Percentiles rank a stretch among this genome's conserved stretches.
Conservation (phyloP, 2,888 invertebrate species). For the Athalia cordata region DNA sequence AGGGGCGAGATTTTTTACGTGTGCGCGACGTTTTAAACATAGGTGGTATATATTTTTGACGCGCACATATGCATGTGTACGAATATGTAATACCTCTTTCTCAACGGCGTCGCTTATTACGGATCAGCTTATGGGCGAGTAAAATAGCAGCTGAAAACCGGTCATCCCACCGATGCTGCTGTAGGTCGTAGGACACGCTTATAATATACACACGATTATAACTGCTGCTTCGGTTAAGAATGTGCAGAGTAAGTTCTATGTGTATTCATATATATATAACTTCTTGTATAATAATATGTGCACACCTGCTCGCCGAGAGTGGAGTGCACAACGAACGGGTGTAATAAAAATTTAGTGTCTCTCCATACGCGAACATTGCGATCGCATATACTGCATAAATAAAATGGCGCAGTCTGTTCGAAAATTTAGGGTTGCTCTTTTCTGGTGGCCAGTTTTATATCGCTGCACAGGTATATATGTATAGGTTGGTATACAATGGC, state of each 20-base stretch:
- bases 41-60: too few species aligned
- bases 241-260: too few species aligned
- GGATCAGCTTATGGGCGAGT: slow-evolving; percentile 3
- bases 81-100: background rate
- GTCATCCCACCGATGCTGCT: slow-evolving; percentile 28
- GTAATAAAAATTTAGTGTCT: background rate
- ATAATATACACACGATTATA: too few species aligned
- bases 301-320: slow-evolving; percentile 25
- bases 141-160: slow-evolving; percentile 41
- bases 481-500: too few species aligned
- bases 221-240: too few species aligned
- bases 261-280: background rate
- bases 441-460: background rate
- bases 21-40: too few species aligned
- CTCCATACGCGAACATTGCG: background rate
- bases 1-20: too few species aligned
- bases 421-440: background rate
- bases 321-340: background rate
- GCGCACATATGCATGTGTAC: too few species aligned
- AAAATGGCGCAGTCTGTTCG: background rate
- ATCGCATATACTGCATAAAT: background rate
- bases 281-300: background rate
- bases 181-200: background rate
- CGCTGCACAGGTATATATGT: too few species aligned
- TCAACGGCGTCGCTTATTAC: background rate